phyloP scores from a whole-genome alignment of 1,140 invertebrate species.

The Hermatobates lingyangjiaoensis region DNA sequence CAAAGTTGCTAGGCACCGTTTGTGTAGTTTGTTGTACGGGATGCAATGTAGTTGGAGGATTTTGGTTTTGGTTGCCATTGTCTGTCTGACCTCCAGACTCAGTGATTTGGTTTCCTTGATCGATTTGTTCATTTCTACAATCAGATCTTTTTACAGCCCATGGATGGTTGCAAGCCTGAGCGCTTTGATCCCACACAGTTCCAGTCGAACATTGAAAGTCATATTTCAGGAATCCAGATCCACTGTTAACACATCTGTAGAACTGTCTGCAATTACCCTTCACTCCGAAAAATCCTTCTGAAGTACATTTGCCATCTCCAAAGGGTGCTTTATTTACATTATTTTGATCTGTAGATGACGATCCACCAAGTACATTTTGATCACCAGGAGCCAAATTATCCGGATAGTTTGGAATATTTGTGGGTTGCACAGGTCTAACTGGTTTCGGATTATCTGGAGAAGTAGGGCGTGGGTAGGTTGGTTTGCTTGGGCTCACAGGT shows the following conservation, averaged over 20 bases:
- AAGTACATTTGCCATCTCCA: slow-evolving; percentile 7
- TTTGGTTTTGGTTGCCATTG: background rate
- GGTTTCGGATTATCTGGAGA: too few species aligned
- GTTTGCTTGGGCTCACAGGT: slow-evolving; percentile 13
- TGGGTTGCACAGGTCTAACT: too few species aligned
- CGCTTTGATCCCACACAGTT: slow-evolving; percentile 39
- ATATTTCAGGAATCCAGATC: slow-evolving; percentile 32
- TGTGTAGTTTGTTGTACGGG: background rate
- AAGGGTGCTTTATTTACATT: too few species aligned
- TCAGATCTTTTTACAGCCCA: slow-evolving; percentile 19
- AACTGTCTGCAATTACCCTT: slow-evolving; percentile 39
- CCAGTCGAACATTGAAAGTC: slow-evolving; percentile 40
- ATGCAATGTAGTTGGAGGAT: background rate
- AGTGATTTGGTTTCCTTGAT: background rate
- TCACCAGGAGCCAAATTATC: too few species aligned
- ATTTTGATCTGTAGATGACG: too few species aligned
- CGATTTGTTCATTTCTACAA: background rate
- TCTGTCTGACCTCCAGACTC: background rate
- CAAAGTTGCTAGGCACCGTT: background rate
- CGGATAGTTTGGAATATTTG: too few species aligned
- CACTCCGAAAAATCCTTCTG: slow-evolving; percentile 35
- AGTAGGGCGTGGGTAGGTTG: slow-evolving; percentile 11
- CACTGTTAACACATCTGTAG: slow-evolving; percentile 41
- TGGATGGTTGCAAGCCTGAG: slow-evolving; percentile 38
- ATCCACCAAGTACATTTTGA: too few species aligned